These are phyloP conservation scores for Montipora foliosa DNA, from an alignment of 64 coral and sea anemone genomes.

Conservation along the genomic window DNA sequence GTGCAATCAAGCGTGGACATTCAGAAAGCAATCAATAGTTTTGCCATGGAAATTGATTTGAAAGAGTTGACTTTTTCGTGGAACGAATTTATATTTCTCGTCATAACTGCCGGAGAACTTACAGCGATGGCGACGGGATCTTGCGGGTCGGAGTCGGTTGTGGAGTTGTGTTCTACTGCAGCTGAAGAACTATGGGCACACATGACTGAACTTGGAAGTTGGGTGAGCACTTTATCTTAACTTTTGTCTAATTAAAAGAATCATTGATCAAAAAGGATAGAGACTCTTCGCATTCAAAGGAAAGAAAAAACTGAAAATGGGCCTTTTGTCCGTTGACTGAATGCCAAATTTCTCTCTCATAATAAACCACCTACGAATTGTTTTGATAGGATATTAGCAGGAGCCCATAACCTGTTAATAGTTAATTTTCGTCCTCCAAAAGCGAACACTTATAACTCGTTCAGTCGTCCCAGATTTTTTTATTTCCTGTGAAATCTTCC, in stretches of 20 bases:
- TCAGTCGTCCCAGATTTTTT: too few relatives aligned
- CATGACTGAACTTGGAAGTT: constrained; percentile 26
- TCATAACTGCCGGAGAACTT: constrained; percentile 7
- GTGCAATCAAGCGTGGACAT: constrained; percentile 5
- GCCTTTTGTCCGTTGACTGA: too few relatives aligned
- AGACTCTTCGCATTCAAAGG: background rate
- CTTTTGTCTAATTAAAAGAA: background rate
- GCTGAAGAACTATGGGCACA: constrained; percentile 8
- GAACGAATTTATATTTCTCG: constrained; percentile 29
- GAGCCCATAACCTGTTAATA: too few relatives aligned
- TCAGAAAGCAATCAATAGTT: background rate
- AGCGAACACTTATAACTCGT: too few relatives aligned
- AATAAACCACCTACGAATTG: too few relatives aligned
- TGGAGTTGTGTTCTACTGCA: constrained; percentile 7
- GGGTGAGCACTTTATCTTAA: background rate
- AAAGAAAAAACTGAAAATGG: too few relatives aligned
- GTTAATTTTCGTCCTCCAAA: too few relatives aligned
- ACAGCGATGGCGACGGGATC: background rate
- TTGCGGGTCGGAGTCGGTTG: background rate
- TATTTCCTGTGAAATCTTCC: too few relatives aligned
- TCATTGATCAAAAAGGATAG: background rate
- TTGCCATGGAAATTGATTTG: background rate
- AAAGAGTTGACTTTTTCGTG: background rate
- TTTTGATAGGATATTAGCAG: too few relatives aligned
- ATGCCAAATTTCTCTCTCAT: too few relatives aligned